Evolutionary conservation across 2,888 invertebrate genomes (phyloP).

Genomic region (Trachelus troglodyta): DNA sequence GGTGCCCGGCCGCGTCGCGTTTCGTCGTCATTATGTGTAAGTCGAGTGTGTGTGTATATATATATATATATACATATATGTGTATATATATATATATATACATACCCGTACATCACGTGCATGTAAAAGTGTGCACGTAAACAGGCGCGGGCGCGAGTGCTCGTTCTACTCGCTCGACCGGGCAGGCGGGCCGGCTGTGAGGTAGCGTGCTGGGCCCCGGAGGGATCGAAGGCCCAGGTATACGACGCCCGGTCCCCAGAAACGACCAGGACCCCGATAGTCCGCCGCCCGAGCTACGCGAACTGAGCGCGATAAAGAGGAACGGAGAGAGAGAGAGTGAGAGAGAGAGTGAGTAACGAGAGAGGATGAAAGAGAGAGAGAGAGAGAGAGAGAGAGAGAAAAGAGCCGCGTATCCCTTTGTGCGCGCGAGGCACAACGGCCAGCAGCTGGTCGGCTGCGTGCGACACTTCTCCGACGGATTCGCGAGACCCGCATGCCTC

Average conservation of each 20-base stretch:
- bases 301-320: not conserved
- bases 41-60: not conserved
- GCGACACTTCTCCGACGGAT: conserved; percentile 45
- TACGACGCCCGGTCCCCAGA: conserved; percentile 19
- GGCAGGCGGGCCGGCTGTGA: conserved; percentile 7
- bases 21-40: conserved; percentile 6
- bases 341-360: not conserved
- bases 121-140: conserved; percentile 16
- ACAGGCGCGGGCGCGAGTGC: conserved; percentile 17
- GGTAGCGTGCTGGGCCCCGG: conserved; percentile 28
- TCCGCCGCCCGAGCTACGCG: not conserved
- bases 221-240: conserved; percentile 44
- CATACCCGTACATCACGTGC: conserved; percentile 27
- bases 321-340: no score
- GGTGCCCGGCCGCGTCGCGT: conserved; percentile 42
- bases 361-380: conserved; percentile 13
- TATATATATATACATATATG: conserved; percentile 15
- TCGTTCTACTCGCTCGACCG: conserved; percentile 23
- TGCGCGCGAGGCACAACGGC: conserved; percentile 11
- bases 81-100: conserved; percentile 17
- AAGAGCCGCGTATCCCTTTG: conserved; percentile 9
- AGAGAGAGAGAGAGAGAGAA: conserved; percentile 18
- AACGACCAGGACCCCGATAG: conserved; percentile 9
- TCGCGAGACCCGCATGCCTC: conserved; percentile 52
- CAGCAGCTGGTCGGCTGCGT: conserved; percentile 45